Evolutionary conservation across 2,888 invertebrate species (phyloP).

Genomic region (Deilephila porcellus): DNA sequence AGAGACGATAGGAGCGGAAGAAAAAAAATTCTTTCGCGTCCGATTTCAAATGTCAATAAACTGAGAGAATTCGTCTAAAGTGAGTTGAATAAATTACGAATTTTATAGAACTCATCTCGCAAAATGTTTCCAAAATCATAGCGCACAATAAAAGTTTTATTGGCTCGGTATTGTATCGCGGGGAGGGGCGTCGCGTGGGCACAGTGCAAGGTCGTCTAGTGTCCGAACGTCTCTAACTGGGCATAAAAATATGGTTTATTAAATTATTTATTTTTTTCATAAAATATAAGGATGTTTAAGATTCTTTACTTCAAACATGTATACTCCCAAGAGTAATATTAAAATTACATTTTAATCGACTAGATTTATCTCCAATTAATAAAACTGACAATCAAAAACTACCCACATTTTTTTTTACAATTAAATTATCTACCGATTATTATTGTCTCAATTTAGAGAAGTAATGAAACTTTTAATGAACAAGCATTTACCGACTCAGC

Average conservation of each 20-base stretch:
- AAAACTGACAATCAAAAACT: too few relatives aligned
- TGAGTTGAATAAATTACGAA: conserved; percentile 59
- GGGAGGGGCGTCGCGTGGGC: conserved; percentile 7
- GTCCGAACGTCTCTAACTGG: background rate
- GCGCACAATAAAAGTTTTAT: conserved; percentile 79
- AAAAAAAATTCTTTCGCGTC: conserved; percentile 51
- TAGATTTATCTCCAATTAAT: too few relatives aligned
- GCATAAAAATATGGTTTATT: too few relatives aligned
- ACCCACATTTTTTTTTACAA: too few relatives aligned
- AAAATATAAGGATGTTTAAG: too few relatives aligned
- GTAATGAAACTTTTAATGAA: background rate
- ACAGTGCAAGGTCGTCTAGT: conserved; percentile 18
- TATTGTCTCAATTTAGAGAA: too few relatives aligned
- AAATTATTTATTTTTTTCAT: too few relatives aligned
- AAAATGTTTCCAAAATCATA: conserved; percentile 79
- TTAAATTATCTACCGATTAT: too few relatives aligned
- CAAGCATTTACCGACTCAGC: background rate
- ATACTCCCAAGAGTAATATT: too few relatives aligned
- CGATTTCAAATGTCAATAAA: conserved; percentile 58
- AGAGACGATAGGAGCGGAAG: conserved; percentile 39
- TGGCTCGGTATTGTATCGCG: conserved; percentile 68
- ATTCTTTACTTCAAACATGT: too few relatives aligned
- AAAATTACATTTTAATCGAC: too few relatives aligned
- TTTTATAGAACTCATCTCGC: conserved; percentile 78
- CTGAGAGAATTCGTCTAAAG: conserved; percentile 38